phyloP scores from a whole-genome alignment of 2,113 vertebrate species.

The Cochlearius cochlearius region DNA sequence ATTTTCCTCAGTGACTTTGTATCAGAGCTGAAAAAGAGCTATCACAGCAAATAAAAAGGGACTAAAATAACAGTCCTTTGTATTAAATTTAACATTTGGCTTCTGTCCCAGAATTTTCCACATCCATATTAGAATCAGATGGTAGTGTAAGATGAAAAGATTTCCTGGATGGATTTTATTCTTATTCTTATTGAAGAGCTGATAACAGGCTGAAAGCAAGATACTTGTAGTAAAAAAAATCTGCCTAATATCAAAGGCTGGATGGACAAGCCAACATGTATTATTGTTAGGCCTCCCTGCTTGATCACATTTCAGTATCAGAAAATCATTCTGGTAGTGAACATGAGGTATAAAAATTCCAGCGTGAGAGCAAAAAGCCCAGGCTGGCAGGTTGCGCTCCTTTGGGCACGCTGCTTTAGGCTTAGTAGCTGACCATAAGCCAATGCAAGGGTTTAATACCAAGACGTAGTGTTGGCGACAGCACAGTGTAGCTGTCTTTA shows the following conservation, averaged over 20 bases:
- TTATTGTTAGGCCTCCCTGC: constrained; percentile 7
- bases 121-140: constrained; percentile 51
- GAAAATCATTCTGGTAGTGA: background rate
- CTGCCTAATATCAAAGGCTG: constrained; percentile 18
- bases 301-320: background rate
- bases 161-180: constrained; percentile 56
- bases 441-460: background rate
- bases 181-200: constrained; percentile 36
- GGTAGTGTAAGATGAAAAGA: constrained; percentile 32
- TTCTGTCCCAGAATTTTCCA: constrained; percentile 37
- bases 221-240: background rate
- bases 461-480: background rate
- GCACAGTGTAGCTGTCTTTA: background rate
- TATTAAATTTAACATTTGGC: constrained; percentile 52
- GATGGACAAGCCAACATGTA: background rate
- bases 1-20: background rate
- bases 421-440: background rate
- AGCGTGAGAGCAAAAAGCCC: background rate
- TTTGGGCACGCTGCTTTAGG: background rate
- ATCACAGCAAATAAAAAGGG: constrained; percentile 33
- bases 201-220: constrained; percentile 50
- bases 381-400: background rate
- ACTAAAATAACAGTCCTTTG: constrained; percentile 40
- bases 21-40: constrained; percentile 25
- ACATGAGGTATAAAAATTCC: background rate